These are phyloP conservation scores for Miniopterus natalensis DNA, from an alignment of 2,113 vertebrate species.

Conservation along the genomic window DNA sequence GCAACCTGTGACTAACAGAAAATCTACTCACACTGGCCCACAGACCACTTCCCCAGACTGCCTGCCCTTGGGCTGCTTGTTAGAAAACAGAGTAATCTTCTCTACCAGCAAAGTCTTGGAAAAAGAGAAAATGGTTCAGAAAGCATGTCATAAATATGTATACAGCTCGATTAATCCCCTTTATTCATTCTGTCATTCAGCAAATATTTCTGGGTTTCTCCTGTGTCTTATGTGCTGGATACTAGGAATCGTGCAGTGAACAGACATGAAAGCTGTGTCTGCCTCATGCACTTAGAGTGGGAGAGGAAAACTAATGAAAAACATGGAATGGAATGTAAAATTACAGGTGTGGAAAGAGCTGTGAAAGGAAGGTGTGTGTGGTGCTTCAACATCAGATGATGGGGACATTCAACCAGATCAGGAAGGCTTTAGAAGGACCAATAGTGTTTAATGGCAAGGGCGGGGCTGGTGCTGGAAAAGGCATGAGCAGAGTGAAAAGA, in stretches of 20 bases:
- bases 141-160: background rate
- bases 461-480: background rate
- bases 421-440: background rate
- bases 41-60: background rate
- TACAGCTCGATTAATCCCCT: background rate
- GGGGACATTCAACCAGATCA: background rate
- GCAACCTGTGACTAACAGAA: background rate
- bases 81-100: background rate
- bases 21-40: background rate
- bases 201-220: background rate
- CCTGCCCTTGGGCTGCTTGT: background rate
- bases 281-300: background rate
- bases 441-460: too few relatives aligned
- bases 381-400: background rate
- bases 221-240: background rate
- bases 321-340: background rate
- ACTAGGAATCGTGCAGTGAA: background rate
- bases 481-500: background rate
- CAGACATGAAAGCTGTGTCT: background rate
- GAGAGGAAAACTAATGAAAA: background rate
- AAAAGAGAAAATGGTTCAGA: background rate
- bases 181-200: background rate
- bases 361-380: background rate
- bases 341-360: background rate
- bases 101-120: background rate